Evolutionary conservation across 2,113 vertebrate species (phyloP), one percentile per base, ranked within the genome.

Genomic region (Chaenogobius annularis): DNA sequence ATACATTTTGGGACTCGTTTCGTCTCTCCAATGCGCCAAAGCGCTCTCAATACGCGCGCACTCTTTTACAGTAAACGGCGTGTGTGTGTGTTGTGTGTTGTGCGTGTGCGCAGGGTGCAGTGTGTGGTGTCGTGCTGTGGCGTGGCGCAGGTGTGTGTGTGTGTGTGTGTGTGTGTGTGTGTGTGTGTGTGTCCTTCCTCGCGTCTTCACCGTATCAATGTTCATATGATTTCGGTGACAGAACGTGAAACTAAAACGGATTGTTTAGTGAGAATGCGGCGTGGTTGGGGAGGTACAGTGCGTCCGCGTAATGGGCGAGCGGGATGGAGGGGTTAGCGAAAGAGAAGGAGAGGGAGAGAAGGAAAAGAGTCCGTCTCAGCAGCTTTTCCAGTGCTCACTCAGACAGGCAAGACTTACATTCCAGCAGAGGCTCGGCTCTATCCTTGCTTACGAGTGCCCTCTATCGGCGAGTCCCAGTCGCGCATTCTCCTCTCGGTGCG

Each of bases 371-470:
- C 67, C 71, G 77, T 75, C 66, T 82, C 76, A 87, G 79, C 78
- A 85, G 89, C 81, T 81, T 86, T 58, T 79, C 85, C 77, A 75
- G 82, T 70, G 43, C 84, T 80, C 83, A 80, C 67, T 46, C 63
- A 66, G 61, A 58, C 50, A 83, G 56, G 61, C 67, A 72, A n/a
- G 75, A 73, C 75, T 86, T 63, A 77, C 83, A 90, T 89, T 85
- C 85, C 88, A 89, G 63, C 87, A 87, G 85, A 86, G 84, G 69
- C 35, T 58, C 55, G 55, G 22, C 55, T 83, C 48, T 78, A 90
- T 88, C 88, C 83, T 89, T 89, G 79, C 92, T 89, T 65, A 79
- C 84, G 74, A 83, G 87, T 92, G 92, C 93, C 93, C 92, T 93
- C 93, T 93, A 80, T 94, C 74, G 93, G 73, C 83, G 0, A 5